Evolutionary conservation across 2,113 vertebrate species (phyloP).

Genomic region (Stomatorhinus ivindoensis): DNA sequence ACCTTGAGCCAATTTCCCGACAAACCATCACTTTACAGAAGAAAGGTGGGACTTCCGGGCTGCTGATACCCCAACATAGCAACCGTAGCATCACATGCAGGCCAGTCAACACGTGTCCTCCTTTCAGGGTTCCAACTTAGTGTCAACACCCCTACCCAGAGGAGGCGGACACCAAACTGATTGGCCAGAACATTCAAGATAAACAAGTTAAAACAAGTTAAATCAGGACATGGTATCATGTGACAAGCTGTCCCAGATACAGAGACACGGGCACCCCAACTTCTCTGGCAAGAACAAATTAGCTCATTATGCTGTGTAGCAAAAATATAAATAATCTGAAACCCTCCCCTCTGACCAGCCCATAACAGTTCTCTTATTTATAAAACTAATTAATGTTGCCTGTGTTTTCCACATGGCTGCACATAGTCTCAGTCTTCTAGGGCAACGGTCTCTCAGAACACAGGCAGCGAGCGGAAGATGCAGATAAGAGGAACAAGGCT

Average conservation of each 20-base stretch:
- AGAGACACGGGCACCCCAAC: background rate
- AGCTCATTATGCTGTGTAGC: background rate
- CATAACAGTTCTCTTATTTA: background rate
- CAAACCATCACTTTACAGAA: background rate
- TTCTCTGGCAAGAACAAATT: background rate
- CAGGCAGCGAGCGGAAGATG: background rate
- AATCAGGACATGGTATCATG: background rate
- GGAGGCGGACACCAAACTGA: background rate
- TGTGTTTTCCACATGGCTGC: background rate
- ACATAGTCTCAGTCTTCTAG: slow-evolving; percentile 14
- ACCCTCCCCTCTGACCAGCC: background rate
- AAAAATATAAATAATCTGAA: background rate
- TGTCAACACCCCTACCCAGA: background rate
- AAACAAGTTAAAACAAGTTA: background rate
- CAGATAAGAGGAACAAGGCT: background rate
- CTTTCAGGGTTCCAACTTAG: background rate
- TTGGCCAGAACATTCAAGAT: background rate
- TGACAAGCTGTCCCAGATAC: background rate
- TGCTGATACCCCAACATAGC: background rate
- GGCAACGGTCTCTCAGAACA: background rate
- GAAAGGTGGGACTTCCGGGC: background rate
- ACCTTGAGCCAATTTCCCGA: background rate
- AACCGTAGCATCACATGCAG: background rate
- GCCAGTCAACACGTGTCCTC: background rate
- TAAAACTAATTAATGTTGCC: background rate